Base-by-base conservation (phyloP, 2,888 invertebrate species). In the Athrips mouffetella region DNA sequence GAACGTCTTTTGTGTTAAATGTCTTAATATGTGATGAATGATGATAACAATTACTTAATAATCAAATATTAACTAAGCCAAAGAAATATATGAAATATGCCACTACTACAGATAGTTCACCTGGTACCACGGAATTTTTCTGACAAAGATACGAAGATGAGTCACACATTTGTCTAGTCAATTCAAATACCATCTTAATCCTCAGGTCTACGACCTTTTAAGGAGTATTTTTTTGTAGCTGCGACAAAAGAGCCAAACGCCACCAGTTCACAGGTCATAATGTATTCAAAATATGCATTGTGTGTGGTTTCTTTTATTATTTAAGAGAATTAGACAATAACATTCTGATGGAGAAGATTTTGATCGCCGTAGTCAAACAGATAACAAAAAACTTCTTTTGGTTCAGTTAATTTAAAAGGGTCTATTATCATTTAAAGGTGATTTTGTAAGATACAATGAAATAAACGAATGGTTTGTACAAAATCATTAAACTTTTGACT, bases 241-340 rank as follows among this genome's bases (percentile, higher is more conserved):
- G 61, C 57, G 60, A 74, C 74, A 73, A 70, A 72, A 59, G 60
- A 60, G 67, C 60, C 60, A 58, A 65, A 69, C 61, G 65, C 65
- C 72, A 65, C 65, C 60, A 67, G 75, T 78, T 79, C 79, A 79
- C 75, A 78, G 78, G 74, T 82, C 80, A 73, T 80, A 82, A 84
- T 81, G 73, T 77, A 87, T 87, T 81, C 82, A 81, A 80, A 83
- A 81, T 80, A 84, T 80, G 76, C 79, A 80, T 83, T 85, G 82
- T 83, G 72, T 76, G 73, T 67, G 68, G 69, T 67, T 68, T 70
- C 60, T 73, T 69, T 71, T 67, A 63, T 69, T 75, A 62, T 59
- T 64, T 49, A 53, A 58, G 63, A 65, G 64, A 62, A 59, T 62
- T 79, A 80, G 68, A 87, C 83, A 84, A 86, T 80, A 73, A 72